Evolutionary conservation across 2,113 vertebrate genomes (phyloP).

Genomic region (Dasyprocta punctata): DNA sequence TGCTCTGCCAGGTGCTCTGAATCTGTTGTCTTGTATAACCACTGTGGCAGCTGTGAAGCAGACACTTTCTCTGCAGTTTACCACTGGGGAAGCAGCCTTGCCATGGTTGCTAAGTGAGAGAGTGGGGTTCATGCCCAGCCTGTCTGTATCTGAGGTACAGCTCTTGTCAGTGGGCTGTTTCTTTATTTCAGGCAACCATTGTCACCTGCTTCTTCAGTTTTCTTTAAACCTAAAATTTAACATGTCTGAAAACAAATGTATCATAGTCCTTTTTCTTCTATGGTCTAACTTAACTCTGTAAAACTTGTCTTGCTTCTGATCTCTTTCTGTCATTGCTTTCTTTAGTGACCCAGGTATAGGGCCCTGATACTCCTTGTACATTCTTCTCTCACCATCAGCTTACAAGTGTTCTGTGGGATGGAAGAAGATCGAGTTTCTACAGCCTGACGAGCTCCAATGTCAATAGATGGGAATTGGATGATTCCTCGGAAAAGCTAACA

Average conservation of each 20-base stretch:
- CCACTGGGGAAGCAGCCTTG: not conserved
- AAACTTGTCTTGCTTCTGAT: not conserved
- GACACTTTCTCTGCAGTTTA: not conserved
- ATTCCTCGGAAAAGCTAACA: conserved; percentile 90
- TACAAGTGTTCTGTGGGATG: conserved; percentile 91
- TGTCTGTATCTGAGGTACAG: not conserved
- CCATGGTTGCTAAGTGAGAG: not conserved
- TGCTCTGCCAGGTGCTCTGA: not conserved
- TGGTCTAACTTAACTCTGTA: not conserved
- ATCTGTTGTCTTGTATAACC: not conserved
- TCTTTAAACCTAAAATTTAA: not conserved
- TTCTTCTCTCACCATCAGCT: conserved; percentile 86
- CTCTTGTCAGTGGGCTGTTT: not conserved
- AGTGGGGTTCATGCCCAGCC: too few relatives aligned
- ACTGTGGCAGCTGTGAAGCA: too few relatives aligned
- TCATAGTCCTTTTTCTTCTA: not conserved
- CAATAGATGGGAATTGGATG: conserved; percentile 95
- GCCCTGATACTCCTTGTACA: not conserved
- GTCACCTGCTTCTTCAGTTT: not conserved
- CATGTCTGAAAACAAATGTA: not conserved
- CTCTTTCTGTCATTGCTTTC: not conserved
- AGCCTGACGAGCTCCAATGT: conserved; percentile 91
- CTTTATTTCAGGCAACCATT: not conserved
- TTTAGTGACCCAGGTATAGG: not conserved
- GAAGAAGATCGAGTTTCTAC: conserved; percentile 89